Conservation (phyloP, 2,113 vertebrate genomes). For the Ictalurus punctatus region DNA sequence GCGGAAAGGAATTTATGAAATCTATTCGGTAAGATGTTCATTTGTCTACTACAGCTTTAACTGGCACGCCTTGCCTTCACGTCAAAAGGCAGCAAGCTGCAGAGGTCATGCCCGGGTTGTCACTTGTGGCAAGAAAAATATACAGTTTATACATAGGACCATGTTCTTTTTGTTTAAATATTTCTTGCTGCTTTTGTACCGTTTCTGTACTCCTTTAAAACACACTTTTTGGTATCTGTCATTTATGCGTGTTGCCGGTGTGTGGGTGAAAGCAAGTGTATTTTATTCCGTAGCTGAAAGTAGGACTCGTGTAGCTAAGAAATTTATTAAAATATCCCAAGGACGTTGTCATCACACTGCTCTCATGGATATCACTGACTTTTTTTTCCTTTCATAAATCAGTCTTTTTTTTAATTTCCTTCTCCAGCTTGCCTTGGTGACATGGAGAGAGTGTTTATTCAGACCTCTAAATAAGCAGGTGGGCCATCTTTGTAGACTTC, state of each 20-base stretch:
- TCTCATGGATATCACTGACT: not conserved
- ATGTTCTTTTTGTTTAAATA: not conserved
- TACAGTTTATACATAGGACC: not conserved
- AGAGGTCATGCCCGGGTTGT: not conserved
- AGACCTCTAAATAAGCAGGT: conserved; percentile 98
- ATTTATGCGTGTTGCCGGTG: not conserved
- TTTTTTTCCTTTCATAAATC: not conserved
- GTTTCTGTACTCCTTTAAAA: not conserved
- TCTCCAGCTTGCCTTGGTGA: conserved; percentile 82
- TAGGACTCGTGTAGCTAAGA: not conserved
- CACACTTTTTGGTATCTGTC: not conserved
- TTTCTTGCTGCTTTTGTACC: too few relatives aligned
- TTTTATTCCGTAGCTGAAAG: not conserved
- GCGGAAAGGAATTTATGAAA: conserved; percentile 98
- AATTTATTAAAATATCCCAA: not conserved
- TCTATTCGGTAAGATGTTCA: conserved; percentile 87
- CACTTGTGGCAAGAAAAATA: not conserved
- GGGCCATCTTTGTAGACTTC: not conserved
- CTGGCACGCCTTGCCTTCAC: not conserved
- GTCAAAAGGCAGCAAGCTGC: not conserved
- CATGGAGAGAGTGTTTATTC: conserved; percentile 98
- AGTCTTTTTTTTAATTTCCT: not conserved
- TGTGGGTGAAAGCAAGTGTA: not conserved
- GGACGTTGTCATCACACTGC: not conserved
- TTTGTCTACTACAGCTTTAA: not conserved